phyloP scores from a whole-genome alignment of 2,113 vertebrate genomes.

The Elephantulus edwardii region DNA sequence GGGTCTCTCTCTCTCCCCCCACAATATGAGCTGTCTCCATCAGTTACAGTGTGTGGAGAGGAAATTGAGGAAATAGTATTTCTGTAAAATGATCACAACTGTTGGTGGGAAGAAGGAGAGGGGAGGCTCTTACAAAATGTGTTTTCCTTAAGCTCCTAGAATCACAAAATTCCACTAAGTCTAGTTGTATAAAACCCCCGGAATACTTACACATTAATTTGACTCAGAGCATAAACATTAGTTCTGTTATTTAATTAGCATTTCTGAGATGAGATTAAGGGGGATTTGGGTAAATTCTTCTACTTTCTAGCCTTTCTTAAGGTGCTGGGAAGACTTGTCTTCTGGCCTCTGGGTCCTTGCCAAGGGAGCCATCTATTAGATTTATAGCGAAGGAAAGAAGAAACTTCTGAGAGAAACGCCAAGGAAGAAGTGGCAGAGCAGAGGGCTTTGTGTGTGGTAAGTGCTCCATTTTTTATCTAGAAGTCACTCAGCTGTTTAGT shows the following conservation, averaged over 20 bases:
- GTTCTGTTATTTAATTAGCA: background rate
- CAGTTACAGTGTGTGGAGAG: conserved; percentile 42
- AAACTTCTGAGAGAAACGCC: background rate
- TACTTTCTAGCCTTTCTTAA: too few relatives aligned
- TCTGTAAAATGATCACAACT: conserved; percentile 72
- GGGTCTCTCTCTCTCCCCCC: conserved; percentile 54
- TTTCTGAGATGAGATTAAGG: background rate
- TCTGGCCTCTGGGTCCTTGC: background rate
- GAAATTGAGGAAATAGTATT: conserved; percentile 70
- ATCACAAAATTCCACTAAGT: background rate
- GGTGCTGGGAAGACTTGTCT: background rate
- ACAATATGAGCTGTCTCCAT: background rate
- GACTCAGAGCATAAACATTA: background rate
- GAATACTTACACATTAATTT: accelerated
- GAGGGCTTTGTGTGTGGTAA: conserved; percentile 13
- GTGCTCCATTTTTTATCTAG: background rate
- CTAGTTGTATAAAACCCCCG: background rate
- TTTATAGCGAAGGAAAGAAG: background rate
- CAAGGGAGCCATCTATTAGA: background rate
- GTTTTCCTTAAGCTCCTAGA: conserved; percentile 44
- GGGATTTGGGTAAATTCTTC: background rate
- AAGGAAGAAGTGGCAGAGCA: background rate
- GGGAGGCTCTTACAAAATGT: conserved; percentile 2
- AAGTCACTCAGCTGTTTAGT: conserved; percentile 30
- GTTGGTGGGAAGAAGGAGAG: background rate